phyloP scores from a whole-genome alignment of 2,888 invertebrate genomes.

The Notodonta ziczac region DNA sequence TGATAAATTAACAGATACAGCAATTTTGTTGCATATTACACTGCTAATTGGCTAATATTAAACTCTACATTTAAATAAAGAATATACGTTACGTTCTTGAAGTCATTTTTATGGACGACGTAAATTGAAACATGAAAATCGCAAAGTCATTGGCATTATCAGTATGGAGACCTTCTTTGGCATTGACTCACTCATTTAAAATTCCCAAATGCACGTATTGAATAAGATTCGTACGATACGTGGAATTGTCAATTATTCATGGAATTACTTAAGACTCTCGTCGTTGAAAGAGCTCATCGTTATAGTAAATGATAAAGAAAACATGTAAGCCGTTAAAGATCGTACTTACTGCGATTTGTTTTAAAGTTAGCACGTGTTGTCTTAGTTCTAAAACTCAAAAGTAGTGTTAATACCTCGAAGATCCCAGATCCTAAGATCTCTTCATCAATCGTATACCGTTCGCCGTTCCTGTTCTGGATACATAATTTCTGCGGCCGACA shows the following conservation, averaged over 20 bases:
- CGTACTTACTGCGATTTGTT: not conserved
- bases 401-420: not conserved
- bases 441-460: constrained; percentile 17
- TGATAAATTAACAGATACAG: not conserved
- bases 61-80: no score
- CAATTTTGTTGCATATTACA: no score
- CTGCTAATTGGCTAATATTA: not conserved
- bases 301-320: not conserved
- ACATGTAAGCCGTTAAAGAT: not conserved
- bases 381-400: not conserved
- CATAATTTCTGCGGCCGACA: constrained; percentile 12
- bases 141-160: not conserved
- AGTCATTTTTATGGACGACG: not conserved
- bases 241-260: not conserved
- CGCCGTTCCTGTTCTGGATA: constrained; percentile 3
- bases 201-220: not conserved
- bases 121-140: not conserved
- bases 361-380: no score
- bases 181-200: not conserved
- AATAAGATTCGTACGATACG: not conserved
- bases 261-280: not conserved
- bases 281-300: not conserved
- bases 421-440: not conserved
- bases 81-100: no score
- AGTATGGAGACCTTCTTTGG: not conserved